Base-by-base conservation (phyloP, 1,140 invertebrate genomes). In the Philopotamus ludificatus region DNA sequence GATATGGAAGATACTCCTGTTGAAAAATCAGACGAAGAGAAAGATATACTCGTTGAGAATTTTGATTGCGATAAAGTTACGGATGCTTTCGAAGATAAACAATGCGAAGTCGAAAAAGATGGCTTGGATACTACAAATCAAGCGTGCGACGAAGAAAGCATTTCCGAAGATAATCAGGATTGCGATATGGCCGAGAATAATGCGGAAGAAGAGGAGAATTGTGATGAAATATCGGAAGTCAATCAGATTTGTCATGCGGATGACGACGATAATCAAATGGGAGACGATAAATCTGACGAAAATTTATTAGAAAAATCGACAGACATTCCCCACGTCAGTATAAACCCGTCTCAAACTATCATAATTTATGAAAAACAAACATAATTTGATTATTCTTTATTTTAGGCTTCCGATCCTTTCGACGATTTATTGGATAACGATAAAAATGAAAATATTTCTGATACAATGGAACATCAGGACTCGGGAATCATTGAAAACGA, bases 331-430 rank as follows among this genome's bases (percentile, higher is more conserved):
- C 34, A 57, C 3, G 54, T 57, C 28, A 34, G 12, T 34, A 34
- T 4, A 7, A 34, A 34, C 28, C 28, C 4, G 28, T 34, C 28
- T 34, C 28, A 12, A 7, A 7, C 12, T n/a, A n/a, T n/a, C n/a
- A n/a, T n/a, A n/a, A n/a, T n/a, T n/a, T n/a, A n/a, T n/a, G n/a
- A 22, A 50, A 21, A 50, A 15, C 20, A 7, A 51, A 18, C 28
- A 2, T 55, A 16, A 39, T 34, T 2, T 7, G 23, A 12, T 3
- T 53, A 3, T 16, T 55, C 26, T 23, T 16, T 57, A 23, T 47
- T 74, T 10, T 63, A 81, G 79, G 77, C 75, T 9, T 65, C 77
- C 26, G 79, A 81, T 71, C 79, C 79, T 9, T 81, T 81, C 73
- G 78, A 81, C 70, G 74, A 77, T 23, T 67, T 81, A 0, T 58